phyloP scores from a whole-genome alignment of 2,797 vertebrate genomes.

The Pangasius sanitwongsei region DNA sequence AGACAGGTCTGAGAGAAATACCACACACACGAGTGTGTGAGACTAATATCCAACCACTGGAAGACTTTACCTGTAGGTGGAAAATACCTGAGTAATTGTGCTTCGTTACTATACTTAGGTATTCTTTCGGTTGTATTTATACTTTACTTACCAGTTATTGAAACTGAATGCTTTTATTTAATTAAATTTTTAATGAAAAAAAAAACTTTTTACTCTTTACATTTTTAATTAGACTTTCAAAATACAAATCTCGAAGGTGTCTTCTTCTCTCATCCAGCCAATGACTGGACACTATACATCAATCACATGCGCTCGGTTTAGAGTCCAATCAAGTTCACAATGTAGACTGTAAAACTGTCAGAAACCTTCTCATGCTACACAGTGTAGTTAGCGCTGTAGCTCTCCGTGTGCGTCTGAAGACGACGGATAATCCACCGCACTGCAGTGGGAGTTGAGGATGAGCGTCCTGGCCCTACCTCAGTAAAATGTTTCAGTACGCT shows the following conservation, averaged over 20 bases:
- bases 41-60: neutral
- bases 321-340: neutral
- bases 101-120: neutral
- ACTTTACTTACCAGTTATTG: neutral
- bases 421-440: neutral
- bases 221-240: neutral
- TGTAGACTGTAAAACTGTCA: neutral
- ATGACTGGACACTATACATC: neutral
- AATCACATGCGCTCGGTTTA: neutral
- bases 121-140: neutral
- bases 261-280: neutral
- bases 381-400: neutral
- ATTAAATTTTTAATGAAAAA: neutral
- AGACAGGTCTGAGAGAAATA: conserved; percentile 56
- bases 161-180: neutral
- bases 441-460: neutral
- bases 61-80: neutral
- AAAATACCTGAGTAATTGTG: neutral
- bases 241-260: neutral
- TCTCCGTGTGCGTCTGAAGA: too few species aligned
- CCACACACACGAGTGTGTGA: conserved; percentile 26
- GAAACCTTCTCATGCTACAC: neutral
- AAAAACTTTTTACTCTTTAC: neutral
- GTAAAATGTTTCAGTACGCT: neutral
- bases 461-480: neutral